Percentiles rank a stretch among this genome's conserved stretches.
Evolutionary conservation across 1,140 invertebrate species (phyloP).

Genomic region (Sesamia nonagrioides): DNA sequence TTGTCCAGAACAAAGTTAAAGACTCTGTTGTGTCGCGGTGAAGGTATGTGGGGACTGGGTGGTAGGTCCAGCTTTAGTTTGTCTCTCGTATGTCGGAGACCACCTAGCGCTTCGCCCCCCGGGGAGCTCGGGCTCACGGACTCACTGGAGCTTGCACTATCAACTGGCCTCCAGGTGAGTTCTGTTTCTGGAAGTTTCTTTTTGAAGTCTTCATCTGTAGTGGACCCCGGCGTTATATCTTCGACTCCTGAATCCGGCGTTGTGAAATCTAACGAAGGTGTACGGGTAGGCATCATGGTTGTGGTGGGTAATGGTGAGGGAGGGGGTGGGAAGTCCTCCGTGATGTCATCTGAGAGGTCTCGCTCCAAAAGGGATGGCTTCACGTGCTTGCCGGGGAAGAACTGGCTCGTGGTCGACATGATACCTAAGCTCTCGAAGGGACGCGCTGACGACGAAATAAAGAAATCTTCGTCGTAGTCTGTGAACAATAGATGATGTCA

Average conservation of each 20-base stretch:
- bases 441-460: conserved; percentile 90
- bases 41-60: conserved; percentile 83
- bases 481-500: conserved; percentile 11
- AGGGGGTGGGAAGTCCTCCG: conserved; percentile 68
- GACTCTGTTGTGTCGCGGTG: conserved; percentile 75
- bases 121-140: conserved; percentile 80
- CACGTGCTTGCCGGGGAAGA: conserved; percentile 90
- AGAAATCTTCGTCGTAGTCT: conserved; percentile 90
- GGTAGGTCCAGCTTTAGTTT: conserved; percentile 91
- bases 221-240: conserved; percentile 87
- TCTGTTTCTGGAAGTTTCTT: conserved; percentile 66
- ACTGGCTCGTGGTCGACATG: conserved; percentile 90
- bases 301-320: conserved; percentile 60
- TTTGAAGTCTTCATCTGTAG: conserved; percentile 74
- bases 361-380: conserved; percentile 66
- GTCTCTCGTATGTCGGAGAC: conserved; percentile 91
- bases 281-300: conserved; percentile 59
- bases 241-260: conserved; percentile 89
- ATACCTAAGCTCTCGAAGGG: conserved; percentile 90
- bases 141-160: conserved; percentile 80
- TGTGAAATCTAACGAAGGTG: conserved; percentile 82
- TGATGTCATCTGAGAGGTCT: conserved; percentile 56
- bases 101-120: conserved; percentile 88
- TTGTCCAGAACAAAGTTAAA: conserved; percentile 81
- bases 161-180: conserved; percentile 65